Evolutionary conservation across 1,140 invertebrate genomes (phyloP), one percentile per base, ranked within the genome.

Genomic region (Drosophila ananassae): DNA sequence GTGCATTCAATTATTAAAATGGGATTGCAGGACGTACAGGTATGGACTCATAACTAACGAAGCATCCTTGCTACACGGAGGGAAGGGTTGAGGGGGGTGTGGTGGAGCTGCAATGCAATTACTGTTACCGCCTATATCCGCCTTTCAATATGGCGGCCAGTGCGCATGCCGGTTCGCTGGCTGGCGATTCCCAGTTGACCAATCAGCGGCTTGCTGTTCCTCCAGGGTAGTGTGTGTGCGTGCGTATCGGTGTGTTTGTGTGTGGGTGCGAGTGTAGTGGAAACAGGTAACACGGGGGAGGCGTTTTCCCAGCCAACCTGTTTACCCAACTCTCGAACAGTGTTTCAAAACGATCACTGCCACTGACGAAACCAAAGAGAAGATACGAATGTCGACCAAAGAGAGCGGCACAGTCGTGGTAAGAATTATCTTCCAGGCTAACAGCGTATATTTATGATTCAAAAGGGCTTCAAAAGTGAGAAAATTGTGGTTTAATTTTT

Each of bases 111-210:
- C 63, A 57, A 51, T 67, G 64, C 63, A 79, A 39, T 78, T 52
- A 46, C 59, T 55, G 50, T 63, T 46, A 46, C 58, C 52, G n/a
- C 12, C 62, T 21, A 32, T 55, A 68, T 66, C 54, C 34, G 59
- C 46, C 54, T 72, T 79, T 73, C 62, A 85, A 87, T 76, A 89
- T 89, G 85, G 85, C 85, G 85, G 48, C 75, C 85, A 89, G 73
- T 89, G 85, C 85, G 85, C 85, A 89, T 78, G 85, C 59, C 77
- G 57, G n/a, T 28, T 72, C 50, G 22, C 22, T 50, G 39, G 32
- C 17, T 41, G 39, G 55, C 30, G 13, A 24, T 24, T 32, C 2
- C 39, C 17, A 12, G 13, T 61, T 73, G 80, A 74, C 85, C 85
- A 89, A 89, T 89, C 81, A 89, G 74, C 51, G 57, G 13, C 37